Percentiles rank a stretch among this genome's conserved stretches.
Evolutionary conservation across 2,888 invertebrate genomes (phyloP).

Genomic region (Adelphocoris suturalis): DNA sequence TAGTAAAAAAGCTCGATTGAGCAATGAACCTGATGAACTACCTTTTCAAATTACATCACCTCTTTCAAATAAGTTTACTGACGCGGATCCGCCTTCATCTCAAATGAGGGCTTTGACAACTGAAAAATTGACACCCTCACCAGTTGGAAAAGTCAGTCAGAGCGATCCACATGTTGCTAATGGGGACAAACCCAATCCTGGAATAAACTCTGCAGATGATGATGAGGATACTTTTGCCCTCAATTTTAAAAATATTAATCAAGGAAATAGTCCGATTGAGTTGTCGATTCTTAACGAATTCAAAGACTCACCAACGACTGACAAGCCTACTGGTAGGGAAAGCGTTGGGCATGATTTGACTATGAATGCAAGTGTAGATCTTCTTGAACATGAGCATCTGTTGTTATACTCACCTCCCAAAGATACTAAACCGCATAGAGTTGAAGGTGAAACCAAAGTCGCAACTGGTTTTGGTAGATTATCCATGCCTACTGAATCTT

Average conservation of each 20-base stretch:
- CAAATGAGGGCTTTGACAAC: background rate
- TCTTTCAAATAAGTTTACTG: background rate
- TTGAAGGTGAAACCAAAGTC: background rate
- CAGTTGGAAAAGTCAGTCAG: background rate
- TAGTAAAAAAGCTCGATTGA: conserved; percentile 39
- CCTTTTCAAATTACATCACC: background rate
- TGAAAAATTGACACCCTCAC: background rate
- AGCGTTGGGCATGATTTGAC: background rate
- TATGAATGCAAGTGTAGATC: background rate
- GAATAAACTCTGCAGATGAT: background rate
- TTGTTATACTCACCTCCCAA: conserved; percentile 25
- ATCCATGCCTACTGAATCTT: background rate
- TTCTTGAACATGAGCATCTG: background rate
- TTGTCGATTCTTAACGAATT: conserved; percentile 61
- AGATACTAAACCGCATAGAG: background rate
- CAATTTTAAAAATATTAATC: conserved; percentile 32
- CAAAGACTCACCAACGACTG: background rate
- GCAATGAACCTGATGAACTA: conserved; percentile 34
- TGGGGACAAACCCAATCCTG: background rate
- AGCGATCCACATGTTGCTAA: background rate
- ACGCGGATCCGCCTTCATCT: background rate
- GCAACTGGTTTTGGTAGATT: background rate
- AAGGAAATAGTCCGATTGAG: conserved; percentile 21
- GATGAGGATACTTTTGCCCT: conserved; percentile 42
- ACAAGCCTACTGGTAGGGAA: background rate